Conservation (phyloP, 1,140 invertebrate species). For the Drosophila trapezifrons region DNA sequence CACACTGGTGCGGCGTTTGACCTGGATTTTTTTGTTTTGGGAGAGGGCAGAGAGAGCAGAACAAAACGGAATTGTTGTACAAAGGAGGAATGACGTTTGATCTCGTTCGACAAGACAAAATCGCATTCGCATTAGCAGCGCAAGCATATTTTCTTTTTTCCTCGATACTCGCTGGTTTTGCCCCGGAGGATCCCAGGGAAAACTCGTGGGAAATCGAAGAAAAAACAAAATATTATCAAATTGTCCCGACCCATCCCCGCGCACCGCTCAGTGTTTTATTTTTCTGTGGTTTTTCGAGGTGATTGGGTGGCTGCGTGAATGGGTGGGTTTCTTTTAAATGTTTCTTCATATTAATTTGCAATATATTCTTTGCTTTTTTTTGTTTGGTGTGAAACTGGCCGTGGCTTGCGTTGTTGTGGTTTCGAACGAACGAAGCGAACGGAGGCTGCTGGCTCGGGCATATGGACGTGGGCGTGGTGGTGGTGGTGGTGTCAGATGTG, state of each 20-base stretch:
- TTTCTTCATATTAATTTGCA: slow-evolving; percentile 6
- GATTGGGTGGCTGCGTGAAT: slow-evolving; percentile 44
- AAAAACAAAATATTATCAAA: slow-evolving; percentile 39
- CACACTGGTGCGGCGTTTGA: slow-evolving; percentile 84
- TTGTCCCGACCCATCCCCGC: slow-evolving; percentile 43
- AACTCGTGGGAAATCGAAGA: slow-evolving; percentile 24
- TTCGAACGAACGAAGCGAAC: slow-evolving; percentile 79
- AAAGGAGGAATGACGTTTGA: slow-evolving; percentile 40
- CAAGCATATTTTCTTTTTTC: slow-evolving; percentile 62
- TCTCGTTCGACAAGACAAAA: slow-evolving; percentile 48
- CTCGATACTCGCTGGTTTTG: slow-evolving; percentile 8
- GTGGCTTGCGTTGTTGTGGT: slow-evolving; percentile 74
- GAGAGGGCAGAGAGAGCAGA: slow-evolving; percentile 29
- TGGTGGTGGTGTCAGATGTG: slow-evolving; percentile 50
- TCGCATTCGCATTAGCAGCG: slow-evolving; percentile 56
- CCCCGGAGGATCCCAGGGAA: slow-evolving; percentile 2
- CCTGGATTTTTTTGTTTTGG: slow-evolving; percentile 56
- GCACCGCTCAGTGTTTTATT: slow-evolving; percentile 39
- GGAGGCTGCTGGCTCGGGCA: slow-evolving; percentile 72
- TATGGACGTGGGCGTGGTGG: slow-evolving; percentile 63
- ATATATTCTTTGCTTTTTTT: slow-evolving; percentile 24
- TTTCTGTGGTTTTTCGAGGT: slow-evolving; percentile 36
- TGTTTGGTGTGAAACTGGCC: slow-evolving; percentile 78
- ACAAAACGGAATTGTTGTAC: slow-evolving; percentile 47
- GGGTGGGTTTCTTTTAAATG: slow-evolving; percentile 27